phyloP scores from a whole-genome alignment of 2,797 vertebrate genomes.

The Buceros bicornis region DNA sequence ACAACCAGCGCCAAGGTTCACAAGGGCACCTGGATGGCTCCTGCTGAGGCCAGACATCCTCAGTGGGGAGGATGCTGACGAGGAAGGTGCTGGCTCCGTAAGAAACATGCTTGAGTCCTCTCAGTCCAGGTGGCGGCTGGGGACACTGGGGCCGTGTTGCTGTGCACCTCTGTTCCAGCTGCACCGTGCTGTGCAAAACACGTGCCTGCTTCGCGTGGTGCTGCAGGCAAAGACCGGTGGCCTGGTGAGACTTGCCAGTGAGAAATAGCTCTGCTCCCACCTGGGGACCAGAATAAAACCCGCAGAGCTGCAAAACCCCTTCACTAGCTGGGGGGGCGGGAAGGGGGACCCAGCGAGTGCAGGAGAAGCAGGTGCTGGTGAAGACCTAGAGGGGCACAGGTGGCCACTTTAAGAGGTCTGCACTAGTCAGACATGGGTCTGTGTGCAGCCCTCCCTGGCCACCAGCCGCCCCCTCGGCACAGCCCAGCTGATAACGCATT shows the following conservation, averaged over 20 bases:
- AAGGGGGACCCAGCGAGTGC: rapidly evolving
- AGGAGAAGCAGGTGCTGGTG: neutral
- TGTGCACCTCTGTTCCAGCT: rapidly evolving
- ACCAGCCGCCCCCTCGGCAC: neutral
- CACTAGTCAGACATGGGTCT: neutral
- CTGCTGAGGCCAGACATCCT: rapidly evolving
- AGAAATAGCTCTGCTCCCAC: neutral
- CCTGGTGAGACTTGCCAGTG: rapidly evolving
- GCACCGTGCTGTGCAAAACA: neutral
- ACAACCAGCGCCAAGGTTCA: rapidly evolving
- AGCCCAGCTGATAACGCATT: neutral
- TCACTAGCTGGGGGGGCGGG: rapidly evolving
- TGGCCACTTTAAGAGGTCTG: neutral
- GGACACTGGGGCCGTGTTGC: rapidly evolving
- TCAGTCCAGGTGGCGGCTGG: rapidly evolving
- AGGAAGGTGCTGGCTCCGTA: rapidly evolving
- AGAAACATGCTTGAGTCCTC: rapidly evolving
- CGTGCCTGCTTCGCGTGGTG: rapidly evolving
- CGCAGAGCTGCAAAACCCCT: rapidly evolving
- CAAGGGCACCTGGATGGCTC: rapidly evolving
- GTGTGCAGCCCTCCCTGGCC: neutral
- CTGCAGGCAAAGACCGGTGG: rapidly evolving
- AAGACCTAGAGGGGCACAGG: neutral
- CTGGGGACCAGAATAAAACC: rapidly evolving
- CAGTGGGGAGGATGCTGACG: rapidly evolving